Base-by-base conservation (phyloP, 2,888 invertebrate species). In the Pandemis corylana region DNA sequence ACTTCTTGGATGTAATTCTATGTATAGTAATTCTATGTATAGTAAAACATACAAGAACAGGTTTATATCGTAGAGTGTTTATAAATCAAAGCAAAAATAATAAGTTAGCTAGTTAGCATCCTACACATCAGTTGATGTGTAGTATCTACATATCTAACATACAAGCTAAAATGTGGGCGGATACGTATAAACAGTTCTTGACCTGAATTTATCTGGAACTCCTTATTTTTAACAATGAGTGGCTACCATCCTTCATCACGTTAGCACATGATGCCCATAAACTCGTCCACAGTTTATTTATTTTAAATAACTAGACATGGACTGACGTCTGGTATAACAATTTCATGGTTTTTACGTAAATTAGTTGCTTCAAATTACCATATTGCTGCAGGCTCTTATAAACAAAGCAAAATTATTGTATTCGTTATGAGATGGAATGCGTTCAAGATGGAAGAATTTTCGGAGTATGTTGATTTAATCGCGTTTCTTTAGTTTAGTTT, bases 171-270 rank as follows among this genome's bases (percentile, higher is more conserved):
- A 42, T 63, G 53, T 41, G 42, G 49, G 49, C 44, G 51, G 28
- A 53, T 68, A 72, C 53, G 41, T 74, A 42, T 74, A 70, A 66
- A 66, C 64, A 66, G 62, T 66, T 74, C 70, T 70, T 70, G 74
- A 74, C 74, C 74, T 59, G 5, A 70, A 74, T 74, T 66, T 70
- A 66, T 74, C 61, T 66, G 53, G 66, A 74, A 62, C 69, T 66
- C 61, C 36, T 70, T 74, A 70, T 62, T 62, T 74, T 70, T 62
- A 74, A 74, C 66, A 61, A 10, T 62, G 74, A 59, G 61, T 66
- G 74, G 65, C 20, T 66, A 51, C 12, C 61, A 66, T 74, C 74
- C 61, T 70, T 74, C 74, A 62, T 62, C 74, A 61, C 70, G 42
- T 62, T 46, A 42, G 41, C 73, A 69, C 73, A 61, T 69, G 69